A percentile compares a stretch with the other conserved stretches of the same genome.
phyloP scores from a whole-genome alignment of 2,797 vertebrate species.

The Eleutherodactylus coqui region DNA sequence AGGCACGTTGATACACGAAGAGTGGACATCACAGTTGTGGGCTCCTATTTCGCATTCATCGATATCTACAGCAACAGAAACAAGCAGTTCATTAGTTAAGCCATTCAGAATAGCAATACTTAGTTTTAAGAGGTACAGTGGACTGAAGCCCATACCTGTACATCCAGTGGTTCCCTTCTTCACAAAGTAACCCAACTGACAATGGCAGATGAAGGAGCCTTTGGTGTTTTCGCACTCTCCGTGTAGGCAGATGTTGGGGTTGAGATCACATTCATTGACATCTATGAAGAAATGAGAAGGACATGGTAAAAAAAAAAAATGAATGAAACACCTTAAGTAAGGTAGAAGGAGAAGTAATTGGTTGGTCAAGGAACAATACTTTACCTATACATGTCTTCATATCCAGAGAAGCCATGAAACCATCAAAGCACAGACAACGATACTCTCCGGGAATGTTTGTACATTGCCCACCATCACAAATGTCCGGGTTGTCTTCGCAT shows the following conservation, averaged over 20 bases:
- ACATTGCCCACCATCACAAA: slow-evolving; percentile 92
- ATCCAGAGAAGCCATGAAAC: slow-evolving; percentile 92
- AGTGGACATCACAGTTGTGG: slow-evolving; percentile 90
- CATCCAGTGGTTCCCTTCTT: slow-evolving; percentile 92
- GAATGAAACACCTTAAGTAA: too few species aligned
- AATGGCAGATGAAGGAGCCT: slow-evolving; percentile 94
- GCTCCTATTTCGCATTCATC: slow-evolving; percentile 92
- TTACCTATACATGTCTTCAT: slow-evolving; percentile 90
- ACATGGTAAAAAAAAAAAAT: not conserved
- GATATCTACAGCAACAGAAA: slow-evolving; percentile 77
- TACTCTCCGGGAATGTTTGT: slow-evolving; percentile 91
- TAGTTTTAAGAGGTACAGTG: not conserved
- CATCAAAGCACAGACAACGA: slow-evolving; percentile 89
- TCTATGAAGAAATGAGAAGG: slow-evolving; percentile 73
- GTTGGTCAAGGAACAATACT: slow-evolving; percentile 43
- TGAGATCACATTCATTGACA: slow-evolving; percentile 92
- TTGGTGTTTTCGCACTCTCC: slow-evolving; percentile 94
- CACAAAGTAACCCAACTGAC: slow-evolving; percentile 88
- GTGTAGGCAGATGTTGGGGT: slow-evolving; percentile 92
- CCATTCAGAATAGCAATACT: not conserved
- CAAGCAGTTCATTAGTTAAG: not conserved
- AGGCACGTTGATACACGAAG: slow-evolving; percentile 89
- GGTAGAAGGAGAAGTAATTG: not conserved
- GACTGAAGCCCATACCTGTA: slow-evolving; percentile 78
- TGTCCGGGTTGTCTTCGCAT: slow-evolving; percentile 88